Conservation (phyloP, 2,888 invertebrate species). For the Microdon myrmicae region DNA sequence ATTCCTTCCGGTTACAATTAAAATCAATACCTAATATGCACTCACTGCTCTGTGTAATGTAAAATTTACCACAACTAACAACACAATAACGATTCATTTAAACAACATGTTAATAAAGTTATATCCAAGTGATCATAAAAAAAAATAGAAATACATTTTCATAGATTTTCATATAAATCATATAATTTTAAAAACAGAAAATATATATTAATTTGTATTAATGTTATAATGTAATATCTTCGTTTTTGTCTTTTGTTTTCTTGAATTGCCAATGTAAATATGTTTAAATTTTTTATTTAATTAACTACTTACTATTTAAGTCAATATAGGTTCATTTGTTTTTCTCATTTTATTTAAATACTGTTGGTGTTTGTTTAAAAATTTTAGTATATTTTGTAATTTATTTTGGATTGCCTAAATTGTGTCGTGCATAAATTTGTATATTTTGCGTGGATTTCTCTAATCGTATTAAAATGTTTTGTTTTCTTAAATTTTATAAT, state of each 20-base stretch:
- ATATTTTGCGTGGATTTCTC: slow-evolving; percentile 24
- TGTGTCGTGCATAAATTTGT: slow-evolving; percentile 38
- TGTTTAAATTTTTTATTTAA: slow-evolving; percentile 6
- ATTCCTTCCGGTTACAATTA: too few relatives aligned
- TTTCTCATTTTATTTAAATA: slow-evolving; percentile 28
- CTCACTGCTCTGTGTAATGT: too few relatives aligned
- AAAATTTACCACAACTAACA: too few relatives aligned
- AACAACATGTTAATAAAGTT: too few relatives aligned
- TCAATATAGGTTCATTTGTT: slow-evolving; percentile 11
- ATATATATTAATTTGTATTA: too few relatives aligned
- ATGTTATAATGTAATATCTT: too few relatives aligned
- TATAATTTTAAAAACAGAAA: background rate
- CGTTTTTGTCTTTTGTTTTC: too few relatives aligned
- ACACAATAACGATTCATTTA: too few relatives aligned
- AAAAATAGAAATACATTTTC: background rate
- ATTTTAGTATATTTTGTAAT: slow-evolving; percentile 8
- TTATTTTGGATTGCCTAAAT: slow-evolving; percentile 28
- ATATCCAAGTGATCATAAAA: too few relatives aligned
- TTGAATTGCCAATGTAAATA: slow-evolving; percentile 13
- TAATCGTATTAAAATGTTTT: slow-evolving; percentile 26
- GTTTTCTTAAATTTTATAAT: slow-evolving; percentile 19
- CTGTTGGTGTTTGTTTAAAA: slow-evolving; percentile 28
- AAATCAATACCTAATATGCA: too few relatives aligned
- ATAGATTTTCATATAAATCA: background rate
- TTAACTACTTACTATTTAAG: slow-evolving; percentile 10